Percentiles rank a stretch among this genome's conserved stretches.
Conservation (phyloP, 2,113 vertebrate species). For the Spilogale gracilis region DNA sequence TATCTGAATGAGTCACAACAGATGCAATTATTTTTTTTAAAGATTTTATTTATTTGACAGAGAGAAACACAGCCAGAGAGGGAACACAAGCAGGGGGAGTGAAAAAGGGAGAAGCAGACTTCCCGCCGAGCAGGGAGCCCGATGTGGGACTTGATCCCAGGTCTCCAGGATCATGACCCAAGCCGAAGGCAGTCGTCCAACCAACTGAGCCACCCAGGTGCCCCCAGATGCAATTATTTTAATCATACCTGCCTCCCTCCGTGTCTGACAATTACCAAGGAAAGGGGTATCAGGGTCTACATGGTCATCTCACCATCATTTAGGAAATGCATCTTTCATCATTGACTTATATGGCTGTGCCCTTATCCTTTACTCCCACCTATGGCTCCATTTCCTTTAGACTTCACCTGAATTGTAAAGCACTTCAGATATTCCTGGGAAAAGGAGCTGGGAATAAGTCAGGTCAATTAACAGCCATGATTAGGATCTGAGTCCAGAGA, state of each 20-base stretch:
- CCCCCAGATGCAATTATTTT: background rate
- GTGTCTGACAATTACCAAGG: background rate
- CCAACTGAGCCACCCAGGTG: no score
- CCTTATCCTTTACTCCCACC: no score
- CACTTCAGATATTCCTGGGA: background rate
- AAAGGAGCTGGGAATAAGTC: background rate
- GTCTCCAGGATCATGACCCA: no score
- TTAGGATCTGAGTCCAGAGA: background rate
- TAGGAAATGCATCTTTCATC: background rate
- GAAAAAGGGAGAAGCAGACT: no score
- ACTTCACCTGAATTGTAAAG: background rate
- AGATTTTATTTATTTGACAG: no score
- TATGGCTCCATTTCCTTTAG: background rate
- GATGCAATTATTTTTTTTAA: background rate
- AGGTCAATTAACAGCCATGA: background rate
- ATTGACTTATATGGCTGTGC: background rate
- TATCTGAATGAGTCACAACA: background rate
- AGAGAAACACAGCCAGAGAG: no score
- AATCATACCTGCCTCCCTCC: no score
- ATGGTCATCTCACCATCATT: rapidly evolving
- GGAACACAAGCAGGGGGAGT: no score
- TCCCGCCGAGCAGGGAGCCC: no score
- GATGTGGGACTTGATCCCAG: no score
- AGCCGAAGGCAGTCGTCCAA: no score
- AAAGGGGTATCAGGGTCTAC: rapidly evolving